Conservation (phyloP, 2,888 invertebrate species). For the Parelbella ahira region DNA sequence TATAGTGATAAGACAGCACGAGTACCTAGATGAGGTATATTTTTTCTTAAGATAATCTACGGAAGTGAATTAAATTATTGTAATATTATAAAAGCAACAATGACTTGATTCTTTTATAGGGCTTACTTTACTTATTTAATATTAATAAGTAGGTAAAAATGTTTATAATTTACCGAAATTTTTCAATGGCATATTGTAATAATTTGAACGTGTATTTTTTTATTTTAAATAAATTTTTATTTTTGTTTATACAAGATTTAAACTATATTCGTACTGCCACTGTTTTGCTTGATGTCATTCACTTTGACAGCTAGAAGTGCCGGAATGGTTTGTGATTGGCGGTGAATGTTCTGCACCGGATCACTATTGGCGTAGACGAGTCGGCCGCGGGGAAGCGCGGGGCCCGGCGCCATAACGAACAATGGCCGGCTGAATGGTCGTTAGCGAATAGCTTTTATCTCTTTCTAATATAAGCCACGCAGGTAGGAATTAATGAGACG, state of each 20-base stretch:
- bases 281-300: constrained; percentile 66
- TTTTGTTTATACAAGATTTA: too few relatives aligned
- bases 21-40: too few relatives aligned
- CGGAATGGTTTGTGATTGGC: constrained; percentile 80
- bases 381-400: constrained; percentile 63
- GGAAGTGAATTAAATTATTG: too few relatives aligned
- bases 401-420: constrained; percentile 75
- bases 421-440: constrained; percentile 76
- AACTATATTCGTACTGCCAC: constrained; percentile 44
- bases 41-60: too few relatives aligned
- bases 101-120: too few relatives aligned
- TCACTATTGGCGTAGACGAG: constrained; percentile 77
- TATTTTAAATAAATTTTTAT: background rate
- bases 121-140: too few relatives aligned
- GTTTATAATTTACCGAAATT: background rate
- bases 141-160: background rate
- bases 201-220: too few relatives aligned
- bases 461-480: constrained; percentile 79
- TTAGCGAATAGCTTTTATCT: constrained; percentile 81
- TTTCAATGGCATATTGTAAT: too few relatives aligned
- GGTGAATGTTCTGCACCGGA: constrained; percentile 80
- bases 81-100: too few relatives aligned
- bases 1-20: too few relatives aligned
- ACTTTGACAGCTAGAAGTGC: constrained; percentile 79
- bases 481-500: constrained; percentile 80